A percentile compares a stretch with the other conserved stretches of the same genome.
phyloP scores from a whole-genome alignment of 2,888 invertebrate genomes.

The Galerucella nymphaeae region DNA sequence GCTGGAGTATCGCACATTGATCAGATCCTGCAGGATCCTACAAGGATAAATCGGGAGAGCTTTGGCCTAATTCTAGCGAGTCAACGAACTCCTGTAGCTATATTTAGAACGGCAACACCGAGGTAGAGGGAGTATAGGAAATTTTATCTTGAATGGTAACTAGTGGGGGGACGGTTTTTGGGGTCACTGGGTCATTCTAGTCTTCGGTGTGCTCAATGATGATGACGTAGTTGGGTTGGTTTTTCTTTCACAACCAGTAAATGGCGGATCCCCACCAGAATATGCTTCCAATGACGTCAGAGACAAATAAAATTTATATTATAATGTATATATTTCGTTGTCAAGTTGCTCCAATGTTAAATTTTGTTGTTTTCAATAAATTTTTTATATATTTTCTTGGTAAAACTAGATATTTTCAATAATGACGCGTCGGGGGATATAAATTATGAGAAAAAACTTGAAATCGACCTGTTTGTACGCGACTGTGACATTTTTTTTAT shows the following conservation, averaged over 20 bases:
- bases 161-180: conserved; percentile 38
- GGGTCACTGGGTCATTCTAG: conserved; percentile 43
- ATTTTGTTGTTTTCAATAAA: no score
- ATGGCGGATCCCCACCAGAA: background rate
- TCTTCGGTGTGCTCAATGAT: conserved; percentile 40
- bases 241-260: conserved; percentile 21
- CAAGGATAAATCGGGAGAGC: conserved; percentile 42
- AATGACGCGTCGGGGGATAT: no score
- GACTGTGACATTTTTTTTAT: no score
- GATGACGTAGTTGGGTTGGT: conserved; percentile 37
- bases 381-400: no score
- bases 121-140: conserved; percentile 25
- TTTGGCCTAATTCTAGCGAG: conserved; percentile 39
- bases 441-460: no score
- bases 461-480: no score
- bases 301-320: background rate
- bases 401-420: no score
- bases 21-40: conserved; percentile 34
- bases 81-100: conserved; percentile 43
- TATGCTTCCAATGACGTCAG: background rate
- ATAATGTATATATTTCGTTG: no score
- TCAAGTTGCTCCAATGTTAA: no score
- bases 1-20: conserved; percentile 23
- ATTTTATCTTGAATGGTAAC: conserved; percentile 40
- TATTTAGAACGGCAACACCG: conserved; percentile 38